Evolutionary conservation across 2,888 invertebrate genomes (phyloP).

Genomic region (Agonum fuliginosum): DNA sequence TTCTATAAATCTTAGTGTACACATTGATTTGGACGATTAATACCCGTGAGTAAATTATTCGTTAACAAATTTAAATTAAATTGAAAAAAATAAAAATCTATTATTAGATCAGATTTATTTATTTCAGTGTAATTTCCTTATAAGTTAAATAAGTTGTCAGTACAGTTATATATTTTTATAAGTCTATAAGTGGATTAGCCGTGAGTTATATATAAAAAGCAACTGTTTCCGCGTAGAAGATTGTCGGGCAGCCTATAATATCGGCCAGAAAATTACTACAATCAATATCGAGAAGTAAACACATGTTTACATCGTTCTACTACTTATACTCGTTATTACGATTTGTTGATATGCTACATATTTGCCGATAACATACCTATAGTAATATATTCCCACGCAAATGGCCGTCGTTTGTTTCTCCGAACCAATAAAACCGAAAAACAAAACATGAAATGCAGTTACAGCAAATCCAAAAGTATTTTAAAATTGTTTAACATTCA

Average conservation of each 20-base stretch:
- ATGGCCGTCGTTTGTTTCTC: slow-evolving; percentile 14
- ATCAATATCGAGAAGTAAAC: background rate
- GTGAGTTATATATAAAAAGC: background rate
- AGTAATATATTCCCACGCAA: background rate
- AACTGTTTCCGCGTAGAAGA: background rate
- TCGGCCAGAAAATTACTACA: background rate
- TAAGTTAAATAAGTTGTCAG: too few relatives aligned
- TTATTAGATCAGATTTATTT: too few relatives aligned
- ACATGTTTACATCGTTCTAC: background rate
- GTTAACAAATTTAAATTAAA: too few relatives aligned
- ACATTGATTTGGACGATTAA: too few relatives aligned
- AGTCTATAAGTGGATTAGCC: too few relatives aligned
- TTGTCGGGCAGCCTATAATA: background rate
- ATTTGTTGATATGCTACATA: background rate
- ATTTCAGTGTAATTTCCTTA: too few relatives aligned
- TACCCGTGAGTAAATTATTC: too few relatives aligned
- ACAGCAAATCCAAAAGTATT: background rate
- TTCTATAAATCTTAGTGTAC: too few relatives aligned
- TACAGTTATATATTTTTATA: too few relatives aligned
- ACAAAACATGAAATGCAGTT: background rate
- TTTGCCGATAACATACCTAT: background rate
- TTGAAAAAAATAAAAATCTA: too few relatives aligned
- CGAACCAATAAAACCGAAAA: background rate
- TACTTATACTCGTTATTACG: background rate
- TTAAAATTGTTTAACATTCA: slow-evolving; percentile 10